Percentiles rank a stretch among this genome's conserved stretches.
phyloP scores from a whole-genome alignment of 2,113 vertebrate genomes.

The Catharus fuscescens region DNA sequence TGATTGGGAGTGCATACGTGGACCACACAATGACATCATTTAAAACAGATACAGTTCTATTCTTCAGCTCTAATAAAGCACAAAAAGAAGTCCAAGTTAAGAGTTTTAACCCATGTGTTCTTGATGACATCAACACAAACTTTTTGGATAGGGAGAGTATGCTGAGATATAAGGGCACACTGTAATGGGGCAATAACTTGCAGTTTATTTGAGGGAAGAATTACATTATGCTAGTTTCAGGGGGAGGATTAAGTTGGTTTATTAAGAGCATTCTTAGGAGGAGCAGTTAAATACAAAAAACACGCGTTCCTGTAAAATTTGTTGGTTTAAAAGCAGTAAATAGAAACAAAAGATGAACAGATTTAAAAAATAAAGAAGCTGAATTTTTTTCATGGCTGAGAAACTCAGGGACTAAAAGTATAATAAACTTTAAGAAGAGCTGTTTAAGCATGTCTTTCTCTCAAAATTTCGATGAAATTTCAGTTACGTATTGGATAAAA shows the following conservation, averaged over 20 bases:
- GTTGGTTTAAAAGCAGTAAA: neutral
- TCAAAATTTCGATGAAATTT: neutral
- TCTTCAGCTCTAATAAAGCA: neutral
- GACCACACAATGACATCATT: neutral
- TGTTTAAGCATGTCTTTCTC: neutral
- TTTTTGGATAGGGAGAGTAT: neutral
- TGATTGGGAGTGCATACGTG: neutral
- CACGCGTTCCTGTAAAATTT: neutral
- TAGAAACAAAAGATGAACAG: neutral
- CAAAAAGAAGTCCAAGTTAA: neutral
- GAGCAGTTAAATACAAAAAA: neutral
- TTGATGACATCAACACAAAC: neutral
- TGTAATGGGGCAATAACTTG: neutral
- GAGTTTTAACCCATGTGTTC: neutral
- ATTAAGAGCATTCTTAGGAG: neutral
- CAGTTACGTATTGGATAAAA: neutral
- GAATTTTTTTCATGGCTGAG: neutral
- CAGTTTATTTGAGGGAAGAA: neutral
- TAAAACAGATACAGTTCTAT: neutral
- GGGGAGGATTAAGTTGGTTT: neutral
- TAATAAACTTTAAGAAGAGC: neutral
- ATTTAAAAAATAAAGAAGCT: neutral
- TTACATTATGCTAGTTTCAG: neutral
- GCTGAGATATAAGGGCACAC: neutral
- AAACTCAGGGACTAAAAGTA: neutral